Base-by-base conservation (phyloP, 2,113 vertebrate species). In the Pedionomus torquatus region DNA sequence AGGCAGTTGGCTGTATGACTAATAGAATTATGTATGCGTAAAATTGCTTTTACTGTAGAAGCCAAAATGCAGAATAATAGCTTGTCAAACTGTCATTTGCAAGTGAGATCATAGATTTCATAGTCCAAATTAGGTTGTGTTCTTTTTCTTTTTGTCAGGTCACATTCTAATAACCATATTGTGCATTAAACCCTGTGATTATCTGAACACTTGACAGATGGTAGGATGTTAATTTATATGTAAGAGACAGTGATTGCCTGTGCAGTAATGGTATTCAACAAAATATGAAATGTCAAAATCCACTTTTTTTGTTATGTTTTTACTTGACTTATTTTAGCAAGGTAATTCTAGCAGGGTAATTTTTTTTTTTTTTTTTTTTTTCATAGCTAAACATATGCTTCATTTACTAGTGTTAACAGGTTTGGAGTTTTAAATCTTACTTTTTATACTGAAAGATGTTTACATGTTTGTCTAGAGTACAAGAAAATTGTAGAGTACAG, bases 91-190 rank as follows among this genome's bases (percentile, higher is more conserved):
- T 98, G 97, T 98, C 97, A 95, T 98, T 98, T 98, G 96, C 96
- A 89, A 98, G 97, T 97, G 95, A 98, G 97, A 98, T 98, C 96
- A 97, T 97, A 98, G 98, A 98, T 98, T 98, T 98, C 43, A 65
- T 97, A 97, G 97, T 98, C 97, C 97, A 98, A 98, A 98, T 98
- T 98, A 98, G 97, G 97, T 97, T 98, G 97, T 97, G 95, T 98
- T 98, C 96, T 98, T 98, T 97, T 96, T 94, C 93, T 98, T 98
- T 98, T 98, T 98, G 97, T 98, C 97, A 97, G 98, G 98, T 98
- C 98, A 97, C 97, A 98, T 98, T 98, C 98, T 98, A 98, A 98
- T 98, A 98, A 98, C 97, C 97, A 97, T 98, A 98, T 97, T 98
- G 98, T 98, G 93, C 96, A 97, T 98, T 98, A 98, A 97, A 98